Evolutionary conservation across 2,797 vertebrate genomes (phyloP).

Genomic region (Neopelma chrysocephalum): DNA sequence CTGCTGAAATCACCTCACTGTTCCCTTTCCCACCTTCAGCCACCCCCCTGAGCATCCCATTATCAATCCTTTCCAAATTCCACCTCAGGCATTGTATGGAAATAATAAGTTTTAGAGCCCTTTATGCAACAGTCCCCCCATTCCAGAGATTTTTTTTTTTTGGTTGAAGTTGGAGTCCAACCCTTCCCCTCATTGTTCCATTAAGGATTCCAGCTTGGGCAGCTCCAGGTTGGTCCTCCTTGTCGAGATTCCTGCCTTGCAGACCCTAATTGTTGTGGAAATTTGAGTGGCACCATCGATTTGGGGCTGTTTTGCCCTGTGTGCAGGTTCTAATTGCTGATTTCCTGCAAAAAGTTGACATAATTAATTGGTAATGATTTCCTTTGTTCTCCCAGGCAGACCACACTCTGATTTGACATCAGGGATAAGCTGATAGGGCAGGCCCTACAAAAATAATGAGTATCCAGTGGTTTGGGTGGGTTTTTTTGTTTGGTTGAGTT

Average conservation of each 20-base stretch:
- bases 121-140: no score
- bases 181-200: not conserved
- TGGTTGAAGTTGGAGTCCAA: not conserved
- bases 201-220: not conserved
- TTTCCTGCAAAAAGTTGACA: constrained; percentile 53
- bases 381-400: not conserved
- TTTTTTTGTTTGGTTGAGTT: not conserved
- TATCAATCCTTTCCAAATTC: no score
- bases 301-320: not conserved
- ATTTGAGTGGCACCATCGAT: constrained; percentile 7
- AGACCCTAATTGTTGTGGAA: constrained; percentile 2
- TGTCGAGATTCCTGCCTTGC: not conserved
- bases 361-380: constrained; percentile 52
- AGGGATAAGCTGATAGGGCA: not conserved
- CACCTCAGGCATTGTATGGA: no score
- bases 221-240: not conserved
- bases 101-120: no score
- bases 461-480: no score
- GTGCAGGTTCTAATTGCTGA: constrained; percentile 44
- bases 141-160: no score
- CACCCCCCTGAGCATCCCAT: no score
- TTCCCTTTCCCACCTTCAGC: no score
- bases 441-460: not conserved
- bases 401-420: not conserved
- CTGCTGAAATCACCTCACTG: no score